Evolutionary conservation across 2,797 vertebrate species (phyloP).

Genomic region (Caiman crocodilus): DNA sequence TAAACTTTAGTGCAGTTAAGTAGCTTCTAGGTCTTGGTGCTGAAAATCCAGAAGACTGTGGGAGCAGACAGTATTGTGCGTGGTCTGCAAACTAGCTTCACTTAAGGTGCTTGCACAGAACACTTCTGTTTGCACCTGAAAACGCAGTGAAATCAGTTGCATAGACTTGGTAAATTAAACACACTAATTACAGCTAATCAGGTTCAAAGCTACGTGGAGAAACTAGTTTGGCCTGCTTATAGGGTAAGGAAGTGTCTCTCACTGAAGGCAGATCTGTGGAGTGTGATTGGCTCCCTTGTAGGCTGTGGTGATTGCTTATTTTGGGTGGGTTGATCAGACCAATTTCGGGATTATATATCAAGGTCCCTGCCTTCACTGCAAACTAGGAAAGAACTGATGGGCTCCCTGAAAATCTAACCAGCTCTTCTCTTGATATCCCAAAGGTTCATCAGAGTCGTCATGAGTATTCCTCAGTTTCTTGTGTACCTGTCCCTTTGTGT

Average conservation of each 20-base stretch:
- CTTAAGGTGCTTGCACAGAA: background rate
- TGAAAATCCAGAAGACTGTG: background rate
- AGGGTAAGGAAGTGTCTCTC: background rate
- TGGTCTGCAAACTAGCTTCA: background rate
- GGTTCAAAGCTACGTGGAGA: background rate
- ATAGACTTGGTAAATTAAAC: background rate
- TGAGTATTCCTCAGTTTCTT: conserved; percentile 87
- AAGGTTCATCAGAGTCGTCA: conserved; percentile 42
- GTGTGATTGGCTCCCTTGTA: background rate
- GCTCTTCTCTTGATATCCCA: rapidly evolving
- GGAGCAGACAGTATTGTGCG: background rate
- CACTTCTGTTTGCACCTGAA: background rate
- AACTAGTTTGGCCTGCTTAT: background rate
- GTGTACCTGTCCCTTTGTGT: conserved; percentile 89
- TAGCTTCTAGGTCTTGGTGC: background rate
- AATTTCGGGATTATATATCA: background rate
- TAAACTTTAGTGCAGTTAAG: background rate
- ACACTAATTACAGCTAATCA: background rate
- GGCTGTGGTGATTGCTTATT: background rate
- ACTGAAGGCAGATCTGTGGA: background rate
- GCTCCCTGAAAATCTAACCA: background rate
- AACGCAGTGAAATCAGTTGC: background rate
- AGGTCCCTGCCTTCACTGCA: background rate
- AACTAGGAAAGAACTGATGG: background rate
- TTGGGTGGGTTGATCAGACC: background rate